Evolutionary conservation across 2,113 vertebrate genomes (phyloP).

Genomic region (Hippocampus abdominalis): DNA sequence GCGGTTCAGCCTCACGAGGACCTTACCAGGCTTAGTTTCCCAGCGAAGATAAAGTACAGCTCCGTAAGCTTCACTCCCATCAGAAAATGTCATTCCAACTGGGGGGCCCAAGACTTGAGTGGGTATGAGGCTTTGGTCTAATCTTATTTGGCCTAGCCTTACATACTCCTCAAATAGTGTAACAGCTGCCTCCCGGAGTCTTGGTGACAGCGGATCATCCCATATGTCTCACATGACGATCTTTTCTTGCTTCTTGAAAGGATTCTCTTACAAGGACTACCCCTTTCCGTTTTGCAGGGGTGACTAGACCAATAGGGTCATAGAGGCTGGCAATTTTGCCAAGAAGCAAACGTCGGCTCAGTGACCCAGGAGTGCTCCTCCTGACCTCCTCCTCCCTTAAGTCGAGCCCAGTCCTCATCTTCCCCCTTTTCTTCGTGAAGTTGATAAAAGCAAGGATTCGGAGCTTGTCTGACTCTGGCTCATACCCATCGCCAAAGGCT

Average conservation of each 20-base stretch:
- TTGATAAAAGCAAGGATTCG: too few species aligned
- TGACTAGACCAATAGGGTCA: neutral
- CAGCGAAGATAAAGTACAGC: constrained; percentile 11
- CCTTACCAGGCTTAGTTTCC: too few species aligned
- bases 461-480: too few species aligned
- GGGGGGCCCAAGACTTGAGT: constrained; percentile 1
- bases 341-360: neutral
- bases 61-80: constrained; percentile 8
- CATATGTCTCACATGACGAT: neutral
- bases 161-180: constrained; percentile 17
- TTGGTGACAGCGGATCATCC: too few species aligned
- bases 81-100: constrained; percentile 16
- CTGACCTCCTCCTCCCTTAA: neutral
- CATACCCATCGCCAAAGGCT: too few species aligned
- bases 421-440: neutral
- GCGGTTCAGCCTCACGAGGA: too few species aligned
- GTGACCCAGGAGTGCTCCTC: neutral
- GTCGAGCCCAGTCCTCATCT: neutral
- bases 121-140: constrained; percentile 20
- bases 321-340: neutral
- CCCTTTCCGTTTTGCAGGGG: neutral
- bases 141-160: too few species aligned
- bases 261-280: neutral
- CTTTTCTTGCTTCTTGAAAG: neutral
- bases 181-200: too few species aligned